Base-by-base conservation (phyloP, 2,113 vertebrate genomes). In the Tor tambroides region DNA sequence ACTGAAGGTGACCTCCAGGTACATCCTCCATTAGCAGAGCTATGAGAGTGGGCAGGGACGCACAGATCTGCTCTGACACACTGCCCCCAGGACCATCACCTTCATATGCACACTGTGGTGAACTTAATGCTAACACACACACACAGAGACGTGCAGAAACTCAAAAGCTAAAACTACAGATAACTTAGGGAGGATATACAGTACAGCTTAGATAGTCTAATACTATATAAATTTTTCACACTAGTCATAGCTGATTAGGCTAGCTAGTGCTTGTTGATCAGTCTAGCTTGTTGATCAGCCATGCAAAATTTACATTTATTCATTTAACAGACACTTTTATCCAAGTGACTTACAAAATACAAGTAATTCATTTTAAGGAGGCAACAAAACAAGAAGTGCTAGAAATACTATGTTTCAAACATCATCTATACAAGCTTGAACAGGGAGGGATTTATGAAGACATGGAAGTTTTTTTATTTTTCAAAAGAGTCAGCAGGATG, bases 1-100 rank as follows among this genome's bases (percentile, higher is more conserved):
- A 35, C 35, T 51, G 69, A 80, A 78, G 63, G 71, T 86, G 84
- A 77, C 69, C 56, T 67, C 38, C 54, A 61, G 63, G 46, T 84
- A 43, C 59, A 72, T 63, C 78, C 19, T 85, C 77, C 76, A 86
- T 88, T 87, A 83, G 84, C 49, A 30, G 23, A 59, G 69, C 85
- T 63, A 84, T 84, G 15, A 75, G 65, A 81, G 43, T 80, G 83
- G 85, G 65, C 32, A 71, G 30, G 35, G 14, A 30, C 11, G 7
- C 43, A 11, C 59, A 72, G 63, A 71, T 83, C 81, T 11, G 81
- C 61, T 67, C 41, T 82, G 81, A 69, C 81, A 71, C 81, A 51
- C 19, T 83, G 21, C 81, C 80, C 41, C 3, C 26, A 65, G 61
- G 80, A 82, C n/a, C 35, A 61, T 23, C 79, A 81, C 43, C 43